Percentiles rank a stretch among this genome's conserved stretches.
Conservation (phyloP, 35 echinoderm and acorn worm species). For the Eucidaris tribuloides region DNA sequence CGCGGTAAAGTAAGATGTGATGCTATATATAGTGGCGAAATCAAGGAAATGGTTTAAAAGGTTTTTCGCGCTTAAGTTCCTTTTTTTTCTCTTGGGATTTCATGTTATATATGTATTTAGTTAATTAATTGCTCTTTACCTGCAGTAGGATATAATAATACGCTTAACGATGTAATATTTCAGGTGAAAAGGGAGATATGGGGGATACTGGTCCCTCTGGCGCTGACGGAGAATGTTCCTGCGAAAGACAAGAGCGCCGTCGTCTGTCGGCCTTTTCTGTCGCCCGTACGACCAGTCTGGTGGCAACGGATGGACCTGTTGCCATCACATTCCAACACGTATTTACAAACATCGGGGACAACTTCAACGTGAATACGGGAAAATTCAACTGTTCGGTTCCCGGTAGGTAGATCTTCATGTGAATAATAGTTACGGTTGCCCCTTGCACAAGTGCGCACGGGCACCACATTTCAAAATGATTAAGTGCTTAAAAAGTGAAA, state of each 20-base stretch:
- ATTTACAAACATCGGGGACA: slow-evolving; percentile 48
- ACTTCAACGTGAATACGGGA: slow-evolving; percentile 66
- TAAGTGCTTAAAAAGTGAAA: no score
- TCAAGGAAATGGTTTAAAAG: not conserved
- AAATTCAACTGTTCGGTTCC: slow-evolving; percentile 72
- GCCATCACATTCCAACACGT: slow-evolving; percentile 71
- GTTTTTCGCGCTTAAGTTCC: no score
- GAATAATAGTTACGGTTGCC: no score
- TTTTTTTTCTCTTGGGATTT: no score
- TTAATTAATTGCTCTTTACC: no score
- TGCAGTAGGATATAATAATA: no score
- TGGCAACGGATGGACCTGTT: slow-evolving; percentile 55
- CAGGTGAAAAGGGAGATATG: slow-evolving; percentile 33
- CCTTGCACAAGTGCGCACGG: no score
- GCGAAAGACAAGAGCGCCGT: not conserved
- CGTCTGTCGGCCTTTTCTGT: slow-evolving; percentile 63
- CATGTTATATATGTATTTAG: no score
- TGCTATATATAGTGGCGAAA: not conserved
- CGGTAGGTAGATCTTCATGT: no score
- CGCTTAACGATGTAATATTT: not conserved
- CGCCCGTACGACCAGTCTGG: slow-evolving; percentile 49
- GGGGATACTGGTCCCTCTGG: slow-evolving; percentile 30
- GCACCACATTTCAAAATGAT: no score
- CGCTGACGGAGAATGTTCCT: slow-evolving; percentile 52
- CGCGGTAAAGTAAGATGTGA: no score